These are phyloP conservation scores for Tenthredo notha DNA, from an alignment of 2,888 invertebrate genomes.

Conservation along the genomic window DNA sequence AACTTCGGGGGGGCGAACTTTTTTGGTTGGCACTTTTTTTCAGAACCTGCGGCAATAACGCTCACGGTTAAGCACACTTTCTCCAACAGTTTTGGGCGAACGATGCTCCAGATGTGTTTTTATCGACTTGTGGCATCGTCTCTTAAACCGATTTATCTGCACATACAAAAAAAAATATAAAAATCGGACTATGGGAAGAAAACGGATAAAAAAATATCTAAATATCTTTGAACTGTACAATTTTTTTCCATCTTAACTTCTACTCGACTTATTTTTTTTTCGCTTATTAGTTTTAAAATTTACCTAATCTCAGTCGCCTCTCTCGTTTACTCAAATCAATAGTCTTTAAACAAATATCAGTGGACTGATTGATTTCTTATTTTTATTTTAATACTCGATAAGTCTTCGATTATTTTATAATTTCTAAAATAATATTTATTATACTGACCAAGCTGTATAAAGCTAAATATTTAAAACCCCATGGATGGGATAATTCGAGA, in stretches of 20 bases:
- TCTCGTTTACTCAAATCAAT: neutral
- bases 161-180: neutral
- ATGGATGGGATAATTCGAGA: neutral
- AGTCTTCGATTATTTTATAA: neutral
- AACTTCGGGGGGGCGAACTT: neutral
- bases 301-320: neutral
- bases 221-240: neutral
- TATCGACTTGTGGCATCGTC: constrained; percentile 13
- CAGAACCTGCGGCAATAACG: neutral
- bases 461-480: neutral
- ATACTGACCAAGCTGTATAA: neutral
- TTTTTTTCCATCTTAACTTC: constrained; percentile 2
- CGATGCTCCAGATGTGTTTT: constrained; percentile 20
- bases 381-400: neutral
- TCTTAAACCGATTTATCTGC: neutral
- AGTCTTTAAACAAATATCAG: no score
- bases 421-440: neutral
- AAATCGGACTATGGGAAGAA: neutral
- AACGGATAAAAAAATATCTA: neutral
- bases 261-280: neutral
- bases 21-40: neutral
- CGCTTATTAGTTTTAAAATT: neutral
- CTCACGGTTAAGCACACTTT: constrained; percentile 25
- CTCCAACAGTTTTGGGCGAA: constrained; percentile 8
- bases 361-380: neutral